Base-by-base conservation (phyloP, 2,113 vertebrate species). In the Bufo gargarizans region DNA sequence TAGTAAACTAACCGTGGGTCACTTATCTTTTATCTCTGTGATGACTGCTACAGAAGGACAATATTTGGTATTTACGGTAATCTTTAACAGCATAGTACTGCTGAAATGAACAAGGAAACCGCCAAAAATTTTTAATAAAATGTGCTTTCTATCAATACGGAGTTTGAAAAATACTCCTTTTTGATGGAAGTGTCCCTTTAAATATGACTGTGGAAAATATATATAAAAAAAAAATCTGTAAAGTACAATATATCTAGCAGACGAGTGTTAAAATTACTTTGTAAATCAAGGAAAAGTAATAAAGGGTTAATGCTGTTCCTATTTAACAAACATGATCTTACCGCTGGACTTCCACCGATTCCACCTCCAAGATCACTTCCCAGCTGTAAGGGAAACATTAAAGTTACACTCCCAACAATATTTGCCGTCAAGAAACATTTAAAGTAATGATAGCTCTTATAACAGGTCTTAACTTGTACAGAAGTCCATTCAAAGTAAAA, bases 311-410 rank as follows among this genome's bases (percentile, higher is more conserved):
- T 17, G n/a, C 43, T 74, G 13, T 43, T 58, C 13, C 55, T 58
- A 33, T 20, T 22, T 0, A 55, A 58, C 5, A 58, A 33, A 92
- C 93, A 93, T 93, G 94, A 93, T 98, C 98, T 99, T 99, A 99
- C 98, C 96, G 98, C 98, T 94, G 98, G 98, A 96, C 98, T 99
- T 96, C 98, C 98, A 94, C 98, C 98, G 96, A 99, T 99, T 96
- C 98, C 98, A 95, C 97, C 98, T 94, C 97, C 97, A 95, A 99
- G 97, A 95, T 99, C 98, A 96, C 98, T 98, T 94, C 98, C 98
- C 95, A 99, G 97, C 98, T 99, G 96, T 91, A 98, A 96, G 92
- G 95, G 93, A 95, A 92, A 94, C 92, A 88, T 94, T 14, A 22
- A 45, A 47, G 43, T 83, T 53, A 83, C 19, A 69, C 3, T 50